Conservation (phyloP, 2,797 vertebrate species). For the Glyptemys insculpta region DNA sequence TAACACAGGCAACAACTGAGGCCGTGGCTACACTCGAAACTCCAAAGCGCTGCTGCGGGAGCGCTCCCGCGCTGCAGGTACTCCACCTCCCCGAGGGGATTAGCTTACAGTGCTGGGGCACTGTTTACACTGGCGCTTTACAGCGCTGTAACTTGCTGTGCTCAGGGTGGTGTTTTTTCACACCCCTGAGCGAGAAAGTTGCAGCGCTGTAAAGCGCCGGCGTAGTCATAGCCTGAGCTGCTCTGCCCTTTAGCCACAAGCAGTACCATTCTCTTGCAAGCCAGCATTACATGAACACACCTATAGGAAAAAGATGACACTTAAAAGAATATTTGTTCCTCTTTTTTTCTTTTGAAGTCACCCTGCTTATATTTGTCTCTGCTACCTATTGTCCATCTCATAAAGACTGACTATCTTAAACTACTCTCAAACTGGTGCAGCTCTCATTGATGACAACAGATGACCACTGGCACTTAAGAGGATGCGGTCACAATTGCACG, state of each 20-base stretch:
- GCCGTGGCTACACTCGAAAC: no score
- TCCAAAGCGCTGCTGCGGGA: no score
- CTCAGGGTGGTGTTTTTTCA: no score
- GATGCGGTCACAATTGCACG: neutral
- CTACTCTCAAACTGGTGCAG: no score
- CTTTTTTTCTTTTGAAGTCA: neutral
- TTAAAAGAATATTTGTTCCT: neutral
- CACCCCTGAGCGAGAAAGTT: no score
- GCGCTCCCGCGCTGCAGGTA: no score
- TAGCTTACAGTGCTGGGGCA: no score
- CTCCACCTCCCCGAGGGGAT: no score
- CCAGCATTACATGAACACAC: neutral
- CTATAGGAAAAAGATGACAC: neutral
- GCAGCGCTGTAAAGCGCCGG: no score
- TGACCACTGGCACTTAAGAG: neutral
- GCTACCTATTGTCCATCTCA: neutral
- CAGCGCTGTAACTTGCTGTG: no score
- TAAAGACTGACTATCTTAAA: neutral
- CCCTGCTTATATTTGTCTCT: rapidly evolving
- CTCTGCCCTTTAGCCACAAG: neutral
- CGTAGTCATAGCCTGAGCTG: no score
- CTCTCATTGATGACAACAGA: neutral
- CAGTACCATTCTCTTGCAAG: neutral
- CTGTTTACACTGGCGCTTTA: no score
- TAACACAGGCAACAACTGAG: neutral